Evolutionary conservation across 2,797 vertebrate genomes (phyloP).

Genomic region (Lithobates pipiens): DNA sequence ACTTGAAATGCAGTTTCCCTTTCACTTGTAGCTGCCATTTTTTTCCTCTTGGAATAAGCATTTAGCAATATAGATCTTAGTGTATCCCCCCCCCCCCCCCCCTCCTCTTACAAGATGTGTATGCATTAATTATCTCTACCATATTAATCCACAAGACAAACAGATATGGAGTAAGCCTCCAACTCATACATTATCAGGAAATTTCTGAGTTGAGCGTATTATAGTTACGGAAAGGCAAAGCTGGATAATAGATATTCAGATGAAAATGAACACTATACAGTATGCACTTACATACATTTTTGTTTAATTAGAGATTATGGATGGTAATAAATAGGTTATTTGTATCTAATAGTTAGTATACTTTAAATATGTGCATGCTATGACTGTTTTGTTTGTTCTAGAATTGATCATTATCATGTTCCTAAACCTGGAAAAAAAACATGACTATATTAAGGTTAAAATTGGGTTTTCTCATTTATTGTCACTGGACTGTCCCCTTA

Average conservation of each 20-base stretch:
- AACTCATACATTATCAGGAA: not conserved
- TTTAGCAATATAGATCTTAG: not conserved
- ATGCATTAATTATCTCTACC: not conserved
- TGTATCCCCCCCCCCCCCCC: not conserved
- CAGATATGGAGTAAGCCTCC: not conserved
- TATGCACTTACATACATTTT: constrained; percentile 3
- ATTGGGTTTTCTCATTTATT: not conserved
- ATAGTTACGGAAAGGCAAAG: not conserved
- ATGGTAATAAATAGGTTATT: constrained; percentile 17
- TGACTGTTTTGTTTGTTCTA: not conserved
- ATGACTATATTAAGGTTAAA: not conserved
- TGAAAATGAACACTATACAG: constrained; percentile 16
- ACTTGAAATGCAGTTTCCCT: not conserved
- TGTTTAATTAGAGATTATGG: constrained; percentile 25
- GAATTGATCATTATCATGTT: not conserved
- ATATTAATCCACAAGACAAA: not conserved
- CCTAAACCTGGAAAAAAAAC: not conserved
- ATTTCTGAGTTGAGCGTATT: constrained; percentile 13
- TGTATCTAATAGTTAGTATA: constrained; percentile 20
- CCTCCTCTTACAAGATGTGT: not conserved
- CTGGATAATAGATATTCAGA: constrained; percentile 26
- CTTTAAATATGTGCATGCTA: constrained; percentile 35
- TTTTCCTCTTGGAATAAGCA: not conserved
- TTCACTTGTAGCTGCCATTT: not conserved
- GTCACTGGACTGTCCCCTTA: not conserved